Evolutionary conservation across 2,797 vertebrate species (phyloP).

Genomic region (Amazonetta brasiliensis): DNA sequence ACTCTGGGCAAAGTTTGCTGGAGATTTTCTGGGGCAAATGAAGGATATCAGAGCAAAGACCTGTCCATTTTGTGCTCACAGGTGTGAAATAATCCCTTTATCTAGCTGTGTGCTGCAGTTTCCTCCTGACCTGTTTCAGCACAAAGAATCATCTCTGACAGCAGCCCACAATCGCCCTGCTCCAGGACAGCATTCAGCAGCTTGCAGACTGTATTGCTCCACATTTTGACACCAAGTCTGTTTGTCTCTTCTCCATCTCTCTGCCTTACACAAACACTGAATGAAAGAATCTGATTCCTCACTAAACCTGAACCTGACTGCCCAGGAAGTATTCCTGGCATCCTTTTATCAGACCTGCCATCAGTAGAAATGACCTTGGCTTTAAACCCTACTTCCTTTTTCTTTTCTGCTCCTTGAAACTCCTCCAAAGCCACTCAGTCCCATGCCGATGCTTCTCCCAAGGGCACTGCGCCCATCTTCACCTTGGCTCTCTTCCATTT

Average conservation of each 20-base stretch:
- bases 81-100: not conserved
- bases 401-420: not conserved
- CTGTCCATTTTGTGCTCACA: not conserved
- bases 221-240: not conserved
- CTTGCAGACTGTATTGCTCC: not conserved
- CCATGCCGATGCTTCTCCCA: not conserved
- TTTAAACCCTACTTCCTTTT: not conserved
- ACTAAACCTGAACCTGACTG: not conserved
- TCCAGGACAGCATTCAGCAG: not conserved
- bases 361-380: not conserved
- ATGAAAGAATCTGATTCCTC: not conserved
- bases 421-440: slow-evolving; percentile 14
- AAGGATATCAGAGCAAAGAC: not conserved
- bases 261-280: not conserved
- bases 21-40: not conserved
- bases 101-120: not conserved
- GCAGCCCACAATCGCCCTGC: not conserved
- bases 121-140: not conserved
- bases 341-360: not conserved
- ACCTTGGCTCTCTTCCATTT: not conserved
- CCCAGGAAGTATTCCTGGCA: not conserved
- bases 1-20: not conserved
- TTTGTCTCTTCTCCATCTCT: not conserved
- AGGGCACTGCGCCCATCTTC: not conserved
- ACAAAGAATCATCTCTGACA: not conserved